Conservation (phyloP, 2,797 vertebrate species). For the Masticophis lateralis region DNA sequence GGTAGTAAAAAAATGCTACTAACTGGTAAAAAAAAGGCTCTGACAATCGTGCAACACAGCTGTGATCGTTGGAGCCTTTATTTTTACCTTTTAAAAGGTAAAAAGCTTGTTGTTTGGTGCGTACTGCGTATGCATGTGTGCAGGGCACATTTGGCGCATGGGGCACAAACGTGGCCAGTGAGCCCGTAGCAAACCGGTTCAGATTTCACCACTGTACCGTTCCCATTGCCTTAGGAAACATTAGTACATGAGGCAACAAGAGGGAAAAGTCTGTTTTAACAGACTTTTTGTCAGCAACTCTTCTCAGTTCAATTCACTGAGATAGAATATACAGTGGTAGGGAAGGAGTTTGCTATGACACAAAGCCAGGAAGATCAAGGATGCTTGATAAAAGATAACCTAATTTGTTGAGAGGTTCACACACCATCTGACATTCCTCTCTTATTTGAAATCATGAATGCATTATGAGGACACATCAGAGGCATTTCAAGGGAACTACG, state of each 20-base stretch:
- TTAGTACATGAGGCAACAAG: not conserved
- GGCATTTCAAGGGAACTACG: not conserved
- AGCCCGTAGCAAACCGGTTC: too few relatives aligned
- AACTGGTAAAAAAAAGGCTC: too few relatives aligned
- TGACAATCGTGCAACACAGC: accelerated
- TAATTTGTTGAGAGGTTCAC: not conserved
- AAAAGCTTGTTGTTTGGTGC: too few relatives aligned
- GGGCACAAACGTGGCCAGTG: too few relatives aligned
- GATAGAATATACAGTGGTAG: not conserved
- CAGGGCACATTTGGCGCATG: too few relatives aligned
- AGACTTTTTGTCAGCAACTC: not conserved
- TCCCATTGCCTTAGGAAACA: not conserved
- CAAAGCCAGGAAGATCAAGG: not conserved
- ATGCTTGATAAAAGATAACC: not conserved
- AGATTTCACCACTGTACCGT: too few relatives aligned
- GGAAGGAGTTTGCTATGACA: not conserved
- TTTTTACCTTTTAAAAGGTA: too few relatives aligned
- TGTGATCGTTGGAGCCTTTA: too few relatives aligned
- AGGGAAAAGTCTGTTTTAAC: not conserved
- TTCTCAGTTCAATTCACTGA: not conserved
- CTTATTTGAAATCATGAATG: not conserved
- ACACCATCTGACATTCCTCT: not conserved
- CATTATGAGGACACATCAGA: not conserved
- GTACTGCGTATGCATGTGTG: too few relatives aligned
- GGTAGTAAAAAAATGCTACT: too few relatives aligned